Percentiles rank a stretch among this genome's conserved stretches.
These are phyloP conservation scores for Stomatorhinus walkeri DNA, from an alignment of 2,797 vertebrate species.

Conservation along the genomic window DNA sequence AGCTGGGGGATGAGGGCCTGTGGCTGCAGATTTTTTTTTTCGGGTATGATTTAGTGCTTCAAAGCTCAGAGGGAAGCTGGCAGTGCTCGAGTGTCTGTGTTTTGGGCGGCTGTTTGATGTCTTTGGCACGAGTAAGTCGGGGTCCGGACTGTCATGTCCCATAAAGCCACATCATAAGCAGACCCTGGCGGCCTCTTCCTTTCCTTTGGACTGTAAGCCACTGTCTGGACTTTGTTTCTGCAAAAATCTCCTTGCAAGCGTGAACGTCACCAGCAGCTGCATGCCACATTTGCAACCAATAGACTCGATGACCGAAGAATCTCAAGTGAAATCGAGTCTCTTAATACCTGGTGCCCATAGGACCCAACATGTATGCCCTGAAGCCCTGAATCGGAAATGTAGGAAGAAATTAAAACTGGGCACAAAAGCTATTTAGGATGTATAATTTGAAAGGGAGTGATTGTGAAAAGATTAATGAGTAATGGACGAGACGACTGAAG, in stretches of 20 bases:
- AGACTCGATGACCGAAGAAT: background rate
- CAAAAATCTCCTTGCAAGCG: background rate
- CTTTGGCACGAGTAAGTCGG: background rate
- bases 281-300: background rate
- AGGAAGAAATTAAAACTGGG: background rate
- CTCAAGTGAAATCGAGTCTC: background rate
- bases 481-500: background rate
- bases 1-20: background rate
- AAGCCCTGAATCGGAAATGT: background rate
- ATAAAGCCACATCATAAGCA: background rate
- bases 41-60: background rate
- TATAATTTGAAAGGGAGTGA: background rate
- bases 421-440: background rate
- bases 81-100: background rate
- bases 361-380: background rate
- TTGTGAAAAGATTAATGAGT: background rate
- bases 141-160: background rate
- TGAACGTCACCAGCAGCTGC: background rate
- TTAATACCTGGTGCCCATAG: background rate
- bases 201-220: background rate
- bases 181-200: background rate
- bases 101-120: background rate
- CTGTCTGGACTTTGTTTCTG: background rate
- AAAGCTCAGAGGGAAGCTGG: background rate
- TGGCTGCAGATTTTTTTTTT: background rate